Evolutionary conservation across 2,113 vertebrate species (phyloP).

Genomic region (Apodemus speciosus): DNA sequence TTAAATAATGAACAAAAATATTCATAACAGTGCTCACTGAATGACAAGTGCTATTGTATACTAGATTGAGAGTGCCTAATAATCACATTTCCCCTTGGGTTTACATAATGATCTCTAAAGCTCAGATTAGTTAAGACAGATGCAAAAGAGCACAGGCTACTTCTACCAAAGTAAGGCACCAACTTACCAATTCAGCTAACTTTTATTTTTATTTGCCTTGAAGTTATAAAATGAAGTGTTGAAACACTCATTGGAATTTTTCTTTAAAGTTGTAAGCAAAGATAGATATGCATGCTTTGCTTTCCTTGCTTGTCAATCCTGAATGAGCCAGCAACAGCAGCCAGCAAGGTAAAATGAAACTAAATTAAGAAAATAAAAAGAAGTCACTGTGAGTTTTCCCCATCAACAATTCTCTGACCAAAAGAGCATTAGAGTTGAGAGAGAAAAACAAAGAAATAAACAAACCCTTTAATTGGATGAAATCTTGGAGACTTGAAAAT

Average conservation of each 20-base stretch:
- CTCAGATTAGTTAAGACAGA: background rate
- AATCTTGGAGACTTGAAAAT: background rate
- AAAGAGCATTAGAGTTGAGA: background rate
- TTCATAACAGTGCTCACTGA: background rate
- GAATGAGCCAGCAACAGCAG: background rate
- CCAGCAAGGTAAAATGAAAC: background rate
- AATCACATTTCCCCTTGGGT: background rate
- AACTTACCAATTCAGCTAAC: background rate
- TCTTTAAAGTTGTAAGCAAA: background rate
- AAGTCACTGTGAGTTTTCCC: background rate
- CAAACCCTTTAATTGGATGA: background rate
- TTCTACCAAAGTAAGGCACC: background rate
- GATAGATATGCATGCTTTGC: background rate
- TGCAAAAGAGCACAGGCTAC: rapidly evolving
- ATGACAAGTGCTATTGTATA: background rate
- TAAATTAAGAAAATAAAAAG: background rate
- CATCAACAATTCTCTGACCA: background rate
- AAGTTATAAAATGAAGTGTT: background rate
- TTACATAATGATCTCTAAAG: background rate
- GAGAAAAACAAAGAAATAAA: background rate
- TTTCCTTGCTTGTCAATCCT: background rate
- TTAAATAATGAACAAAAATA: background rate
- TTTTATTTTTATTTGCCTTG: background rate
- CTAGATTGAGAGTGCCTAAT: background rate
- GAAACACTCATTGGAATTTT: background rate